Conservation (phyloP, 2,888 invertebrate species). For the Endomychus coccineus region DNA sequence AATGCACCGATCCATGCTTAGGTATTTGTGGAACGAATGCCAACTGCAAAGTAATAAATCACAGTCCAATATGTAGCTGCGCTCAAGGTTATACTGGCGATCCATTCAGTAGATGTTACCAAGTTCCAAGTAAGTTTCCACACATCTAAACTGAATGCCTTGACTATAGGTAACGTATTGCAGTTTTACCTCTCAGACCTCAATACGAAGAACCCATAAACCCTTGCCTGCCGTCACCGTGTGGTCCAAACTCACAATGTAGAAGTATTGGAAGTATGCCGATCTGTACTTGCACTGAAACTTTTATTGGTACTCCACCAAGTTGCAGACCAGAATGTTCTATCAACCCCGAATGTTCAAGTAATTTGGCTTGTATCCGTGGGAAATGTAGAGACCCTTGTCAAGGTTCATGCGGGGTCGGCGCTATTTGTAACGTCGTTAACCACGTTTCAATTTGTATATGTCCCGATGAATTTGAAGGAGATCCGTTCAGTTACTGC, state of each 20-base stretch:
- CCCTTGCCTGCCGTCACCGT: conserved; percentile 52
- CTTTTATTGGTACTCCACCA: conserved; percentile 48
- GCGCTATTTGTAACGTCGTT: conserved; percentile 56
- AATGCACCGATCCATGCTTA: conserved; percentile 64
- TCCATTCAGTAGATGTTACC: conserved; percentile 44
- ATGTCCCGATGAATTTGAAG: conserved; percentile 55
- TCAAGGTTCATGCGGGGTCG: conserved; percentile 55
- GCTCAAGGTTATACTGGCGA: conserved; percentile 49
- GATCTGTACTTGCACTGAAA: conserved; percentile 48
- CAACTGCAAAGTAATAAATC: conserved; percentile 63
- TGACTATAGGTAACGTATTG: background rate
- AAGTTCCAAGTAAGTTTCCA: conserved; percentile 36
- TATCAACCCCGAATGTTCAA: conserved; percentile 49
- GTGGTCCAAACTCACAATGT: conserved; percentile 52
- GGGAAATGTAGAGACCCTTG: conserved; percentile 60
- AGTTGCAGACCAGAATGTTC: conserved; percentile 51
- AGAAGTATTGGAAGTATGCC: conserved; percentile 46
- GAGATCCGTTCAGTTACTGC: conserved; percentile 52
- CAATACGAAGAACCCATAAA: conserved; percentile 32
- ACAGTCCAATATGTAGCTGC: conserved; percentile 65
- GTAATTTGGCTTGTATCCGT: conserved; percentile 46
- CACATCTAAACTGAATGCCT: background rate
- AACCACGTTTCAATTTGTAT: conserved; percentile 61
- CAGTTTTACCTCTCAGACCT: conserved; percentile 24
- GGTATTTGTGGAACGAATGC: conserved; percentile 65